phyloP scores from a whole-genome alignment of 2,888 invertebrate genomes.

The Rhamnusium bicolor region DNA sequence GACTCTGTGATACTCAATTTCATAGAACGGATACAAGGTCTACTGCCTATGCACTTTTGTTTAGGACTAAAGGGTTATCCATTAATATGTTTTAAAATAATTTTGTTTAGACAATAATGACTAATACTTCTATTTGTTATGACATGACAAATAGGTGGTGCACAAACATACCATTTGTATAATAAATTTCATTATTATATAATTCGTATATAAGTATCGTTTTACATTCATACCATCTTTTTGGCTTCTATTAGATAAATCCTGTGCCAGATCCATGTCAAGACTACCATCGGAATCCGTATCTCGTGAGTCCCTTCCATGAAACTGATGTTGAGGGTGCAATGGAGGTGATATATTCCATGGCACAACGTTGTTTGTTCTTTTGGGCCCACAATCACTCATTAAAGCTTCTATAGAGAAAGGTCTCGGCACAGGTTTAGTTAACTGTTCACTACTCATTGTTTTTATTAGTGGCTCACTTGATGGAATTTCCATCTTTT shows the following conservation, averaged over 20 bases:
- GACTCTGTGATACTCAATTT: too few species aligned
- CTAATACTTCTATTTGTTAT: too few species aligned
- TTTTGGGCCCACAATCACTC: constrained; percentile 67
- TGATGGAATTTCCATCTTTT: constrained; percentile 56
- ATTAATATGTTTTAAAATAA: too few species aligned
- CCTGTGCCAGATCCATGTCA: constrained; percentile 69
- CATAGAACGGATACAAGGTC: too few species aligned
- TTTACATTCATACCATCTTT: constrained; percentile 61
- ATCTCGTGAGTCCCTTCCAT: constrained; percentile 56
- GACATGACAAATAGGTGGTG: too few species aligned
- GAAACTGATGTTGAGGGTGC: constrained; percentile 46
- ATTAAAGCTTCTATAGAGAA: constrained; percentile 79
- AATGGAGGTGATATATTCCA: constrained; percentile 57
- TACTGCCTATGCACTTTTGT: too few species aligned
- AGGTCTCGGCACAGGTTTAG: constrained; percentile 74
- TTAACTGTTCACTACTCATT: constrained; percentile 54
- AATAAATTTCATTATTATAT: too few species aligned
- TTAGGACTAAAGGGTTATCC: too few species aligned
- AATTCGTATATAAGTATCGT: too few species aligned
- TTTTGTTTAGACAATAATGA: too few species aligned
- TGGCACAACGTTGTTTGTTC: constrained; percentile 48
- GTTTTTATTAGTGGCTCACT: constrained; percentile 55
- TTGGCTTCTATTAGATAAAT: constrained; percentile 67
- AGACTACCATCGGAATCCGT: constrained; percentile 68
- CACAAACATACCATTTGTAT: too few species aligned